These are phyloP conservation scores for Crioceris asparagi DNA, from an alignment of 2,888 invertebrate genomes.

Conservation along the genomic window DNA sequence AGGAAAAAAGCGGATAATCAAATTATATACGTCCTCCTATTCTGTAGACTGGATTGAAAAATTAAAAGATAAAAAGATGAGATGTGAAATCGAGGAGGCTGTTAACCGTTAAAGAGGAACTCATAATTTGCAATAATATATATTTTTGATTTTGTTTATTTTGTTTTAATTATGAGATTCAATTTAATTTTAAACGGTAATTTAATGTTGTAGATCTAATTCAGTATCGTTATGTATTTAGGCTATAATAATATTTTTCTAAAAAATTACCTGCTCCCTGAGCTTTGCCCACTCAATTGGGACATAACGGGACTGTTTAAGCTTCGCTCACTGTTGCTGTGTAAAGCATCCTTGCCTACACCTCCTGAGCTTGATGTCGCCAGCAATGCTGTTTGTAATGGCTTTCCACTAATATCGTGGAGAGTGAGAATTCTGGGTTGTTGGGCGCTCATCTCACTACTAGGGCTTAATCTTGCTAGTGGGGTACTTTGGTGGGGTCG, in stretches of 20 bases:
- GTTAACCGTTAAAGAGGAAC: too few relatives aligned
- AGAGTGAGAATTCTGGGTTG: slow-evolving; percentile 87
- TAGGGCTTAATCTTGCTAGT: slow-evolving; percentile 79
- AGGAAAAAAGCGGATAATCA: too few relatives aligned
- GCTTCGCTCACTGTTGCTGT: slow-evolving; percentile 85
- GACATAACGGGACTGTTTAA: slow-evolving; percentile 89
- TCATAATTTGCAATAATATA: too few relatives aligned
- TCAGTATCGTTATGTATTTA: background rate
- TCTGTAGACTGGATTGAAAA: too few relatives aligned
- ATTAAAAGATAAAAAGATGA: too few relatives aligned
- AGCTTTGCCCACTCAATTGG: slow-evolving; percentile 78
- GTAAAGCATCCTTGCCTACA: slow-evolving; percentile 70
- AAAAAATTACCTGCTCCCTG: slow-evolving; percentile 41
- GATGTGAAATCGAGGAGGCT: too few relatives aligned
- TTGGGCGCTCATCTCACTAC: slow-evolving; percentile 83
- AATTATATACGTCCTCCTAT: too few relatives aligned
- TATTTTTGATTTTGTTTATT: too few relatives aligned
- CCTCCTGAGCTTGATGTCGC: slow-evolving; percentile 85
- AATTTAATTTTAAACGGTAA: too few relatives aligned
- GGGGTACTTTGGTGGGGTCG: slow-evolving; percentile 83
- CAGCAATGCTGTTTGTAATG: slow-evolving; percentile 75
- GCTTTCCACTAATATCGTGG: slow-evolving; percentile 89
- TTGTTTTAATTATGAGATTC: too few relatives aligned
- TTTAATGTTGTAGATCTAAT: too few relatives aligned
- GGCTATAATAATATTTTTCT: background rate